Conservation (phyloP, 2,888 invertebrate genomes). For the Eupeodes latifasciatus region DNA sequence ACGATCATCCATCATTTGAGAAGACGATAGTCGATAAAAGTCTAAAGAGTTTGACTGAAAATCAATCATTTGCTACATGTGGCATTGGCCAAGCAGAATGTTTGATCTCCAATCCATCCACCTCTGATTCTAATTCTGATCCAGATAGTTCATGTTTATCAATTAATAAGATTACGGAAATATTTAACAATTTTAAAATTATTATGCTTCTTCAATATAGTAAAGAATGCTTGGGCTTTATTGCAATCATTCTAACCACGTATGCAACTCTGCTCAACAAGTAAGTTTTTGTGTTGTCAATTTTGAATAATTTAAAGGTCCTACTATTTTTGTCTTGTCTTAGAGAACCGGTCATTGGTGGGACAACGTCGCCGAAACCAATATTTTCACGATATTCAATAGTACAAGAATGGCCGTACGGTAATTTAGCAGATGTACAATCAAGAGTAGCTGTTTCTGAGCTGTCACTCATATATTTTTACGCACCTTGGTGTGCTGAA, state of each 20-base stretch:
- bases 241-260: constrained; percentile 67
- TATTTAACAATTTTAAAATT: constrained; percentile 47
- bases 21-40: not conserved
- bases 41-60: not conserved
- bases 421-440: constrained; percentile 57
- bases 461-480: constrained; percentile 95
- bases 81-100: constrained; percentile 32
- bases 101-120: not conserved
- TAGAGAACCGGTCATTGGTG: constrained; percentile 60
- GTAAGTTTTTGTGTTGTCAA: constrained; percentile 25
- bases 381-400: constrained; percentile 59
- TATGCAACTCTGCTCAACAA: constrained; percentile 67
- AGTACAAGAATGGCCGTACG: constrained; percentile 64
- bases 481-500: constrained; percentile 97
- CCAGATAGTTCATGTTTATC: not conserved
- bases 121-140: constrained; percentile 13
- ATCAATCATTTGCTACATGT: constrained; percentile 24
- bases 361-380: constrained; percentile 52
- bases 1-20: constrained; percentile 38
- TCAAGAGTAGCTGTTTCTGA: constrained; percentile 87
- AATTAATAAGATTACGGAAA: constrained; percentile 16
- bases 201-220: constrained; percentile 68
- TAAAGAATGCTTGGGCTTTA: constrained; percentile 66
- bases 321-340: not conserved
- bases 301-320: not conserved